phyloP scores from a whole-genome alignment of 2,113 vertebrate genomes.

The Nycticryphes semicollaris region DNA sequence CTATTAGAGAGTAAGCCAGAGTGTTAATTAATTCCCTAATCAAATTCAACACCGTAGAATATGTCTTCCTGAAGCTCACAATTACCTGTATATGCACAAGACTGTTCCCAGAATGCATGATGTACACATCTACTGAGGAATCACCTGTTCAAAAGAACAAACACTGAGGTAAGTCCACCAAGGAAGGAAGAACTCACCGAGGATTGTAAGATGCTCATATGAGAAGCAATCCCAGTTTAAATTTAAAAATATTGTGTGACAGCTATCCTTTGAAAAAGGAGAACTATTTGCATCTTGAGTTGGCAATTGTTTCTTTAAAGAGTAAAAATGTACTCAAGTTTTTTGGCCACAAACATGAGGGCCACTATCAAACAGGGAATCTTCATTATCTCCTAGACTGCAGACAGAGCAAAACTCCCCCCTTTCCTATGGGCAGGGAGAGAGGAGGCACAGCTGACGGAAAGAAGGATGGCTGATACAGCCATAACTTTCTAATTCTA shows the following conservation, averaged over 20 bases:
- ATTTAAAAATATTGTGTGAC: neutral
- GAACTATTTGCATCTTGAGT: neutral
- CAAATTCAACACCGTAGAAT: neutral
- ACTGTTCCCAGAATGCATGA: constrained; percentile 90
- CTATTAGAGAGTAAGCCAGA: neutral
- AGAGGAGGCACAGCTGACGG: neutral
- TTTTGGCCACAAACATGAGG: neutral
- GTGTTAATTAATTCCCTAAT: neutral
- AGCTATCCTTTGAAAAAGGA: neutral
- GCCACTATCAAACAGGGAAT: neutral
- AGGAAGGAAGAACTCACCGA: neutral
- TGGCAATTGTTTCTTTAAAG: neutral
- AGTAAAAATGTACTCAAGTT: neutral
- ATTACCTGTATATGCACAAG: constrained; percentile 90
- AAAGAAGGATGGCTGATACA: neutral
- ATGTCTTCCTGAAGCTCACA: neutral
- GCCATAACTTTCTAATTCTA: neutral
- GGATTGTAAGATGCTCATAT: neutral
- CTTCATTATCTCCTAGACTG: neutral
- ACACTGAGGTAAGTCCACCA: constrained; percentile 22
- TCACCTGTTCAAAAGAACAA: constrained; percentile 79
- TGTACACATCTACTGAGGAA: constrained; percentile 84
- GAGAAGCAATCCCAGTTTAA: neutral
- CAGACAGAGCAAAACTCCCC: neutral
- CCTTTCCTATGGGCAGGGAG: neutral